Evolutionary conservation across 2,797 vertebrate species (phyloP).

Genomic region (Poecilia velifera): DNA sequence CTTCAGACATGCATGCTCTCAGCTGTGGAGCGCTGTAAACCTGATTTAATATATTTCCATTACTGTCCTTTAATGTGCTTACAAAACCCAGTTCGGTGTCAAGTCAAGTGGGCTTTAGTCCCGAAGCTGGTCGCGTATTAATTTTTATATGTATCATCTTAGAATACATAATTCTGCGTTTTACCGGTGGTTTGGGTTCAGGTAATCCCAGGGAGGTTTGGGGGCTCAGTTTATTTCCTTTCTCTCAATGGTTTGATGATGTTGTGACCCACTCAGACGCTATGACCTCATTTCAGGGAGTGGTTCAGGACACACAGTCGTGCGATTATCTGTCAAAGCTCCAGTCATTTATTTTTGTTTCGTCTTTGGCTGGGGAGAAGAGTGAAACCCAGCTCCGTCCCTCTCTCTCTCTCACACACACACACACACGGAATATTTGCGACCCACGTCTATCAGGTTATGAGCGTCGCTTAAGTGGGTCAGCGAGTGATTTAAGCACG

Average conservation of each 20-base stretch:
- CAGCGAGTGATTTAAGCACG: constrained; percentile 70
- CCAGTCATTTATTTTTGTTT: constrained; percentile 10
- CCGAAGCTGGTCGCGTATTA: not conserved
- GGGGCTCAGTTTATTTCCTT: not conserved
- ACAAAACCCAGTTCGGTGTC: constrained; percentile 13
- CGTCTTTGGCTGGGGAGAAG: constrained; percentile 31
- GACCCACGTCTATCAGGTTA: constrained; percentile 15
- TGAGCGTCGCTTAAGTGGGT: constrained; percentile 65
- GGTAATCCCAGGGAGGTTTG: constrained; percentile 8
- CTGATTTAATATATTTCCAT: constrained; percentile 60
- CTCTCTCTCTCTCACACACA: not conserved
- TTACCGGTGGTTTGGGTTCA: constrained; percentile 2
- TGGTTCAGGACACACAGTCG: constrained; percentile 60
- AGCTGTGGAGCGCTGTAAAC: constrained; percentile 54
- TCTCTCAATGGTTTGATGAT: constrained; percentile 28
- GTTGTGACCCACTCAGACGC: constrained; percentile 56
- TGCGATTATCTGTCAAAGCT: constrained; percentile 44
- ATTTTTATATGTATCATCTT: not conserved
- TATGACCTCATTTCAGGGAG: constrained; percentile 78
- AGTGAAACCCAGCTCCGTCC: constrained; percentile 19
- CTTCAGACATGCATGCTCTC: constrained; percentile 51
- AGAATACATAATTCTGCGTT: not conserved
- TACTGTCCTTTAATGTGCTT: constrained; percentile 37
- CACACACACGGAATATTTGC: constrained; percentile 24
- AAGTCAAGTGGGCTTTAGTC: constrained; percentile 7